Conservation (phyloP, 2,888 invertebrate genomes). For the Chymomyza fuscimana region DNA sequence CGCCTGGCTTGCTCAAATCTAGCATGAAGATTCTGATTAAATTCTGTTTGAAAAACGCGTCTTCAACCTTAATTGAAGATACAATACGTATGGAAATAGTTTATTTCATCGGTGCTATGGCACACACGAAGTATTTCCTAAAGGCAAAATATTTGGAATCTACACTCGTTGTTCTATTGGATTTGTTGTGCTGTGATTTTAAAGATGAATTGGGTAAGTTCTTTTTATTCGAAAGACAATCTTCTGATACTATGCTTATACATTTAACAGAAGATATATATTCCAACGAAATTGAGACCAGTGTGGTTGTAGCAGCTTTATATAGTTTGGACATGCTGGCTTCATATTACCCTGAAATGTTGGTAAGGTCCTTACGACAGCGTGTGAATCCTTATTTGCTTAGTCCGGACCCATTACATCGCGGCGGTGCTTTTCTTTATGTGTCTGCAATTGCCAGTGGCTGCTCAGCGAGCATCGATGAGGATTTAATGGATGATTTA, state of each 20-base stretch:
- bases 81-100: conserved; percentile 85
- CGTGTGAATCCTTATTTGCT: conserved; percentile 84
- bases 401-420: conserved; percentile 83
- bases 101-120: conserved; percentile 84
- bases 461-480: conserved; percentile 87
- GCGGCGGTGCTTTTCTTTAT: conserved; percentile 87
- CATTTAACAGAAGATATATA: conserved; percentile 83
- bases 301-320: conserved; percentile 85
- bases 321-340: conserved; percentile 88
- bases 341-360: conserved; percentile 87
- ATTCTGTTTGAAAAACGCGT: conserved; percentile 84
- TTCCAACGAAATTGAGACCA: conserved; percentile 83
- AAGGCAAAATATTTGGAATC: conserved; percentile 87
- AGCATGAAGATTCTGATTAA: conserved; percentile 84
- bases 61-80: conserved; percentile 82
- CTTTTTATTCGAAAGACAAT: not conserved
- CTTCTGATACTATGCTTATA: not conserved
- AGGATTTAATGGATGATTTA: conserved; percentile 85
- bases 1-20: conserved; percentile 80
- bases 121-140: conserved; percentile 84
- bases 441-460: conserved; percentile 89
- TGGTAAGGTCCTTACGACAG: conserved; percentile 85
- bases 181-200: conserved; percentile 84
- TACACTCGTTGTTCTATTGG: conserved; percentile 84
- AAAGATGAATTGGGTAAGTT: conserved; percentile 83